Evolutionary conservation across 2,888 invertebrate species (phyloP), one percentile per base, ranked within the genome.

Genomic region (Neoscelio sp.): DNA sequence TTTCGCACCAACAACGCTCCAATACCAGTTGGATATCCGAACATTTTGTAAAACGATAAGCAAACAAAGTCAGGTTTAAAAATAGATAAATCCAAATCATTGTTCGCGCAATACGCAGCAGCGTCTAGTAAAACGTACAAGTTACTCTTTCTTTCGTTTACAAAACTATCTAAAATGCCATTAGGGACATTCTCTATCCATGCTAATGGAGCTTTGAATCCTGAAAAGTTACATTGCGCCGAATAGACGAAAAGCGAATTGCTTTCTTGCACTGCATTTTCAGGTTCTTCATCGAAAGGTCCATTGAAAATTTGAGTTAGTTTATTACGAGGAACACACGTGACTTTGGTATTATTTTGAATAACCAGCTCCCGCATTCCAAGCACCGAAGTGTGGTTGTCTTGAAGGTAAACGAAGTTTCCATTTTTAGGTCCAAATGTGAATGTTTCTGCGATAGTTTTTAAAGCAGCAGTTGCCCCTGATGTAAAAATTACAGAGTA

Each of bases 41-140:
- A 99, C 86, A 99, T 96, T 92, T 99, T 99, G 91, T 99, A 99
- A 92, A 99, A 99, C 0, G 99, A 99, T 12, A 99, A 70, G 65
- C 94, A 93, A 0, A 98, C 94, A 92, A 98, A 99, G 91, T 99
- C 98, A 2, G 99, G 97, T 80, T 94, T 93, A 71, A 92, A 91
- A 52, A 87, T 84, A 0, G 93, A 92, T 65, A 99, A 92, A 92
- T 99, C 94, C 56, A 99, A 91, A 60, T 91, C 92, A 88, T 94
- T 96, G 10, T 97, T 96, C 2, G 96, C 93, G 0, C 94, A 95
- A 91, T 92, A 96, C 26, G 95, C 92, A 0, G 99, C 98, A 3
- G 97, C 96, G 92, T 99, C 99, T 58, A 99, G 90, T 46, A 97
- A 90, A 54, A 96, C 94, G 89, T 92, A 96, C 94, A 95, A 95